These are phyloP conservation scores for Sebastes fasciatus DNA, from an alignment of 2,113 vertebrate species.

Conservation along the genomic window DNA sequence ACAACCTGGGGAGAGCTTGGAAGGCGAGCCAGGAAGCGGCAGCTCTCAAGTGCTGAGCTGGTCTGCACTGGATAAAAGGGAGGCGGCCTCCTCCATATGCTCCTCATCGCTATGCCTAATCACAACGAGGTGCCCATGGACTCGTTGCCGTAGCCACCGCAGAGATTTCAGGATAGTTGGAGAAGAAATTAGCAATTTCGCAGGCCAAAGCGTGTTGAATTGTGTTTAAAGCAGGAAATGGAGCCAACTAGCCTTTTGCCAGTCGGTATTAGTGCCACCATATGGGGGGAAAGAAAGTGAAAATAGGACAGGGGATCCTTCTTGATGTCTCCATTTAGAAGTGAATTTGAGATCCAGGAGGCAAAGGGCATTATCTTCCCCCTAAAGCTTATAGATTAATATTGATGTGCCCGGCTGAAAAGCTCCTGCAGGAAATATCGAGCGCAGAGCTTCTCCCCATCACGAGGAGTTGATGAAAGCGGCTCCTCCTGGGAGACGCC, in stretches of 20 bases:
- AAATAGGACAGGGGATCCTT: slow-evolving; percentile 36
- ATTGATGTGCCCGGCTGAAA: slow-evolving; percentile 52
- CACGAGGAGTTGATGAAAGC: slow-evolving; percentile 46
- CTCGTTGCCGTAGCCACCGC: slow-evolving; percentile 50
- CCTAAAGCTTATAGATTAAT: slow-evolving; percentile 56
- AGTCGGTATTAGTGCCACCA: slow-evolving; percentile 35
- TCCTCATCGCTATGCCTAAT: slow-evolving; percentile 69
- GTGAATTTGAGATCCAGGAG: slow-evolving; percentile 38
- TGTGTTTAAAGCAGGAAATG: slow-evolving; percentile 54
- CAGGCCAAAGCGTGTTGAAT: slow-evolving; percentile 38
- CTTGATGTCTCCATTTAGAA: slow-evolving; percentile 51
- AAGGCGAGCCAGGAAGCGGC: slow-evolving; percentile 77
- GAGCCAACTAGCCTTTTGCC: slow-evolving; percentile 51
- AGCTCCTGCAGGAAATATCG: slow-evolving; percentile 40
- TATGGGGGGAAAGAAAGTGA: slow-evolving; percentile 31
- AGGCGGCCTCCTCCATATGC: slow-evolving; percentile 76
- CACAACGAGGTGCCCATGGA: slow-evolving; percentile 62
- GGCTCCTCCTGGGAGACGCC: slow-evolving; percentile 4
- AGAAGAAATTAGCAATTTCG: slow-evolving; percentile 50
- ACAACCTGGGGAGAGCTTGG: slow-evolving; percentile 79
- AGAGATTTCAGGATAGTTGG: slow-evolving; percentile 56
- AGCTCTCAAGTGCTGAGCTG: slow-evolving; percentile 77
- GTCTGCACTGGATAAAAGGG: slow-evolving; percentile 74
- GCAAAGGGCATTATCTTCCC: slow-evolving; percentile 42
- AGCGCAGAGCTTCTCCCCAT: slow-evolving; percentile 17